Evolutionary conservation across 2,888 invertebrate species (phyloP).

Genomic region (Oscheius sp.): DNA sequence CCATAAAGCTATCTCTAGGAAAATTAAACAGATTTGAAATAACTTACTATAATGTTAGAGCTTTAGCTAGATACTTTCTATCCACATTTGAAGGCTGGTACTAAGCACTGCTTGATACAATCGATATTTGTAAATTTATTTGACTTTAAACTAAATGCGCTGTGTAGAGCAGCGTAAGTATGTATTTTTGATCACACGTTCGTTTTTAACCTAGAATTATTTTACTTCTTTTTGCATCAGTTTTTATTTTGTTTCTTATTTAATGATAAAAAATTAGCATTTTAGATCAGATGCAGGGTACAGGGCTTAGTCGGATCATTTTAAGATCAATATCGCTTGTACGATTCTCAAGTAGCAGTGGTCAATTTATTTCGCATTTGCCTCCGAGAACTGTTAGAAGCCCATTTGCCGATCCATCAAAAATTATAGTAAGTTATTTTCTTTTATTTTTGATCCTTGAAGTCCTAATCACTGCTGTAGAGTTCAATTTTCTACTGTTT

Average conservation of each 20-base stretch:
- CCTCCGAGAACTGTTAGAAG: slow-evolving; percentile 11
- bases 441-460: neutral
- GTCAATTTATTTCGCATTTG: slow-evolving; percentile 6
- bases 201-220: neutral
- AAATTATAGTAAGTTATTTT: neutral
- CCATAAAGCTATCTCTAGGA: neutral
- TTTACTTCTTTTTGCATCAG: neutral
- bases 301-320: neutral
- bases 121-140: too few relatives aligned
- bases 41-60: too few relatives aligned
- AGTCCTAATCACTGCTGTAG: too few relatives aligned
- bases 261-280: neutral
- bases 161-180: neutral
- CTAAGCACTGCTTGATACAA: too few relatives aligned
- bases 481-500: too few relatives aligned
- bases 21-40: too few relatives aligned
- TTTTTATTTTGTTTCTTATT: neutral
- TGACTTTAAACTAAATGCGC: too few relatives aligned
- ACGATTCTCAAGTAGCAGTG: slow-evolving; percentile 12
- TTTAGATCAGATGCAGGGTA: slow-evolving; percentile 16
- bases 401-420: slow-evolving; percentile 21
- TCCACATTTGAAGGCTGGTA: too few relatives aligned
- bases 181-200: neutral
- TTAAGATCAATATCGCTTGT: neutral
- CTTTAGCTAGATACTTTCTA: too few relatives aligned